Base-by-base conservation (phyloP, 1,140 invertebrate species). In the Cydia fagiglandana region DNA sequence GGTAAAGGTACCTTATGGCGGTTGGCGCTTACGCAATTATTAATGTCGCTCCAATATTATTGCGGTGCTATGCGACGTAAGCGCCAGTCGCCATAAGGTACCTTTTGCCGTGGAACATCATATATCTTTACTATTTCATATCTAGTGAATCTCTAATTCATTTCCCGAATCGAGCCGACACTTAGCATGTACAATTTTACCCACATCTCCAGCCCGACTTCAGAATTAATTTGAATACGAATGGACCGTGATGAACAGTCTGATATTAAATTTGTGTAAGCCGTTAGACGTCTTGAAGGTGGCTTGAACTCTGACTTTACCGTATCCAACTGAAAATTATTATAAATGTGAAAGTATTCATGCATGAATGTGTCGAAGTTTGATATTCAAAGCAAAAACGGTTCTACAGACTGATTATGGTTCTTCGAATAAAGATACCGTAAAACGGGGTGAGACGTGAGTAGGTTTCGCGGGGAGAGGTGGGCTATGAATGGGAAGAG, bases 211-310 rank as follows among this genome's bases (percentile, higher is more conserved):
- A 10, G n/a, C 66, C 45, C n/a, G n/a, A n/a, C 66, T 38, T 41
- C 66, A 2, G 66, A 20, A 70, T 70, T 82, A 79, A 81, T 83
- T 80, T 83, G 80, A 83, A 83, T 83, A 79, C 81, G 82, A 83
- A 83, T 83, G 38, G 77, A 30, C 56, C 74, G 77, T 81, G 77
- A 83, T 83, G 81, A 80, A 78, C 81, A 77, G 76, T 73, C 76
- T 75, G 77, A 78, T 81, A 83, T 83, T 83, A 80, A 83, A 81
- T 81, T 83, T 80, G 74, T 70, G 75, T 78, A 79, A 81, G 80
- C 75, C 76, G 74, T 75, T 76, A 70, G 66, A 70, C 66, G 66
- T 70, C 66, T 70, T 70, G 66, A 20, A 70, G 30, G 66, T 70
- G 45, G 64, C 28, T 68, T 68, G 66, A 70, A 70, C 66, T 70